Evolutionary conservation across 2,113 vertebrate genomes (phyloP).

Genomic region (Notechis scutatus): DNA sequence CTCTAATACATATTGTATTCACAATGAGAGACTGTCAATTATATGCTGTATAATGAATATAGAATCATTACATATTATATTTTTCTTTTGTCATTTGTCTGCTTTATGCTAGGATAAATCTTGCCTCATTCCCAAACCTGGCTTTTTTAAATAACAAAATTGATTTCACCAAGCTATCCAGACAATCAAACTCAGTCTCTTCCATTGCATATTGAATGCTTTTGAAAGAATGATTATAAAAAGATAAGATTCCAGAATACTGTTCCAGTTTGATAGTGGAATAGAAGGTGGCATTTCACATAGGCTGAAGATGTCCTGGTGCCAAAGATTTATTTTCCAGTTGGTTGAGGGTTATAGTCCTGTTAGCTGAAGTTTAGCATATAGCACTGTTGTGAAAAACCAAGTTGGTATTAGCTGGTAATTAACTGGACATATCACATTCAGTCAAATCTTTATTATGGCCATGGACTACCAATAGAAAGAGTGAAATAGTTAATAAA

Average conservation of each 20-base stretch:
- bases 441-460: neutral
- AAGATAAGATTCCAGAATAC: neutral
- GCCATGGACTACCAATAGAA: neutral
- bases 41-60: neutral
- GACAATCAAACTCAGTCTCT: neutral
- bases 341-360: neutral
- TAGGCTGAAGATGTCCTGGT: neutral
- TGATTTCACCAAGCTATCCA: neutral
- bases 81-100: neutral
- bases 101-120: neutral
- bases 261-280: neutral
- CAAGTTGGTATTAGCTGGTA: rapidly evolving
- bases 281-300: neutral
- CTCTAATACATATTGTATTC: neutral
- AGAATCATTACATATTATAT: neutral
- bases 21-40: neutral
- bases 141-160: neutral
- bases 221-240: neutral
- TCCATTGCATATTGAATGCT: neutral
- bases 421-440: rapidly evolving
- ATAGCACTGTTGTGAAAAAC: neutral
- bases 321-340: neutral
- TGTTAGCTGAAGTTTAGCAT: neutral
- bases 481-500: neutral
- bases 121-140: neutral